Base-by-base conservation (phyloP, 2,113 vertebrate genomes). In the Engystomops pustulosus region DNA sequence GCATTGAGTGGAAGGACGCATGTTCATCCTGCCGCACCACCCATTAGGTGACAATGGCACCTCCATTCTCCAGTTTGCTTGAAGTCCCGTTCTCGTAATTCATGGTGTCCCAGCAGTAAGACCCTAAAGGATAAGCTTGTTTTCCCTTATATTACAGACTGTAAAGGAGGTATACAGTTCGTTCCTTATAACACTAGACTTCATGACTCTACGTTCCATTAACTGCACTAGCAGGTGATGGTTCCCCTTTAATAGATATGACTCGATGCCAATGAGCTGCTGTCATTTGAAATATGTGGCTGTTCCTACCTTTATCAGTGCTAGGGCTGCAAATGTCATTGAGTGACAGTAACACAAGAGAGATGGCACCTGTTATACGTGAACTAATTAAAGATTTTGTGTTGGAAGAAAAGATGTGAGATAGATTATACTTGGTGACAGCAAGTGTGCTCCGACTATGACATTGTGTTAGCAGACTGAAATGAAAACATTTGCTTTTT, bases 381-480 rank as follows among this genome's bases (percentile, higher is more conserved):
- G 83, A 30, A 85, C 83, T 85, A 85, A 85, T 85, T 85, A 85
- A 85, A 85, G 83, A 85, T 77, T 84, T 84, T 51, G 38, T 79
- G 62, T 49, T 85, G 83, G 72, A 85, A 85, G 83, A 49, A 85
- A 76, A 79, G 47, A 70, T 27, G 47, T 44, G 69, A 53, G 30
- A 55, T 55, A 53, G 32, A 65, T 81, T 25, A 32, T 32, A n/a
- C 79, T 58, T 55, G 34, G 62, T 25, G 49, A 85, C 27, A 70
- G 74, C 49, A 41, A 34, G 36, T 34, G 62, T 27, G 47, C 20
- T 32, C 23, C 18, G 17, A 47, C 47, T 23, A 14, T 70, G 34
- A n/a, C 47, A 79, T 75, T 79, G 75, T 79, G 62, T 79, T 55
- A 58, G 62, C 34, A 17, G 11, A 23, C 38, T 58, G 49, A 18